Evolutionary conservation across 1,140 invertebrate genomes (phyloP).

Genomic region (Drosophila sp.): DNA sequence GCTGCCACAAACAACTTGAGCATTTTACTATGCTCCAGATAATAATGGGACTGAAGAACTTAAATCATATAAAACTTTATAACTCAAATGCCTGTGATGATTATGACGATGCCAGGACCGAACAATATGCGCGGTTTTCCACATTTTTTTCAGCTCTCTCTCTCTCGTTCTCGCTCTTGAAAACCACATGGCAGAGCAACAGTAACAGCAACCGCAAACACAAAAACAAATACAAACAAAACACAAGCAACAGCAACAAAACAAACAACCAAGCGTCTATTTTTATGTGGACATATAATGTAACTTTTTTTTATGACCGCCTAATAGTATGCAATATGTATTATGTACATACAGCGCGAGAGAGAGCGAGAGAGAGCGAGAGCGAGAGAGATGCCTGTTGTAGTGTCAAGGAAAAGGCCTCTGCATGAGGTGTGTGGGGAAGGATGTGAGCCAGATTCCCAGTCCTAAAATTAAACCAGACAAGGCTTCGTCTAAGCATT

Average conservation of each 20-base stretch:
- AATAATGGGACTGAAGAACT: slow-evolving; percentile 57
- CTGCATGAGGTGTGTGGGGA: background rate
- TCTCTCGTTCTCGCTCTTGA: background rate
- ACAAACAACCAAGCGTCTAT: slow-evolving; percentile 60
- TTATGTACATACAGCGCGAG: slow-evolving; percentile 29
- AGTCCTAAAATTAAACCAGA: slow-evolving; percentile 81
- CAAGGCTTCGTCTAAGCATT: slow-evolving; percentile 60
- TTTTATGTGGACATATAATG: slow-evolving; percentile 65
- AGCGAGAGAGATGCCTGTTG: slow-evolving; percentile 3
- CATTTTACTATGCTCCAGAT: slow-evolving; percentile 58
- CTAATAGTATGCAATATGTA: slow-evolving; percentile 78
- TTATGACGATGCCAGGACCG: slow-evolving; percentile 52
- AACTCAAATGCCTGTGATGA: slow-evolving; percentile 72
- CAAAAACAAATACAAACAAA: background rate
- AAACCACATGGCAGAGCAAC: slow-evolving; percentile 27
- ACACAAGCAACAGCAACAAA: too few relatives aligned
- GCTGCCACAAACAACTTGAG: slow-evolving; percentile 55
- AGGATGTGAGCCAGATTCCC: slow-evolving; percentile 26
- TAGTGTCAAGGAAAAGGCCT: slow-evolving; percentile 69
- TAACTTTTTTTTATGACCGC: slow-evolving; percentile 74
- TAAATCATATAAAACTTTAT: slow-evolving; percentile 77
- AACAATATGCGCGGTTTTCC: slow-evolving; percentile 64
- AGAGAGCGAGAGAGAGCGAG: slow-evolving; percentile 1
- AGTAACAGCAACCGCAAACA: slow-evolving; percentile 3
- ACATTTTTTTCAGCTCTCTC: slow-evolving; percentile 5